Conservation (phyloP, 2,113 vertebrate genomes). For the Cheilinus undulatus region DNA sequence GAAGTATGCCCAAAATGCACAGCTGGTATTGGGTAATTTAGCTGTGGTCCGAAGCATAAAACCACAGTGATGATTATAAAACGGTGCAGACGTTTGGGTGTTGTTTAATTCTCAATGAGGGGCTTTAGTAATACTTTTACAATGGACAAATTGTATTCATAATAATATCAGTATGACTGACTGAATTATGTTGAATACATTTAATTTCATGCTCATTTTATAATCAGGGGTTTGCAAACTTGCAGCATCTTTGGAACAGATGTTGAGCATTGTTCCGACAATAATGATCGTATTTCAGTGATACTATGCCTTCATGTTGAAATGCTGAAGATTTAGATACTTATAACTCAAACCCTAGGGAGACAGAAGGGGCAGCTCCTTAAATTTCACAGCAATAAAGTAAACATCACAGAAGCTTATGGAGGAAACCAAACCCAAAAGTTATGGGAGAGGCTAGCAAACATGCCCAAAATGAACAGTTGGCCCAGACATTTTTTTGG, state of each 20-base stretch:
- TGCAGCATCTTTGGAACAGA: not conserved
- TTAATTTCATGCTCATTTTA: constrained; percentile 1
- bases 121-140: constrained; percentile 1
- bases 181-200: not conserved
- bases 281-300: constrained; percentile 2
- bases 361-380: constrained; percentile 28
- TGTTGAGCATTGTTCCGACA: not conserved
- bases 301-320: constrained; percentile 11
- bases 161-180: not conserved
- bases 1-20: constrained; percentile 43
- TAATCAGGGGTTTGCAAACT: constrained; percentile 1
- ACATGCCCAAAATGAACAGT: constrained; percentile 32
- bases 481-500: constrained; percentile 16
- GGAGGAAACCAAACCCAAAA: constrained; percentile 44
- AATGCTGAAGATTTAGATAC: not conserved
- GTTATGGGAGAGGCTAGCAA: constrained; percentile 15
- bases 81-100: constrained; percentile 43
- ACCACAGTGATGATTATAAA: not conserved
- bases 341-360: constrained; percentile 12
- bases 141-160: not conserved
- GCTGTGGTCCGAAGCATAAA: constrained; percentile 27
- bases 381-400: constrained; percentile 49
- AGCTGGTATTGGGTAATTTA: constrained; percentile 33
- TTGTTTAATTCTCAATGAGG: constrained; percentile 9
- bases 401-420: constrained; percentile 14